phyloP scores from a whole-genome alignment of 2,113 vertebrate genomes.

The Limnothrissa miodon region DNA sequence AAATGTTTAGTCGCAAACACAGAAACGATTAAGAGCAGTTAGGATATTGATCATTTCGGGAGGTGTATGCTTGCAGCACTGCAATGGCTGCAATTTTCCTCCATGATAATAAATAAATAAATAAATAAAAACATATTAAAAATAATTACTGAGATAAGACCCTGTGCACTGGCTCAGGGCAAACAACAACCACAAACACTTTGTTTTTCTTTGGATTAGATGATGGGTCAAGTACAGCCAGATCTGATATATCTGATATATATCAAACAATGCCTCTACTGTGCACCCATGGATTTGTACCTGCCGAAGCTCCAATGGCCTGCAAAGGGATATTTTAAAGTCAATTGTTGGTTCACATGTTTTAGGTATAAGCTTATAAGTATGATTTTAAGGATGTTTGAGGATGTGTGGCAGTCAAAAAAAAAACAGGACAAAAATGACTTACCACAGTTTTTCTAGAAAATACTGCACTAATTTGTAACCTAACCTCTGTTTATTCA shows the following conservation, averaged over 20 bases:
- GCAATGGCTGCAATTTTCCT: background rate
- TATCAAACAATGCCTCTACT: slow-evolving; percentile 16
- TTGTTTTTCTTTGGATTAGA: background rate
- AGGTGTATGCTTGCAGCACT: background rate
- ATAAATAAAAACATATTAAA: background rate
- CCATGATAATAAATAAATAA: background rate
- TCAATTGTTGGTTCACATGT: background rate
- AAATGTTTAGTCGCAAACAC: background rate
- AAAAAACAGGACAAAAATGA: background rate
- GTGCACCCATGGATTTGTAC: background rate
- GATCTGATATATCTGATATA: background rate
- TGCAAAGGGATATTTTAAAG: background rate
- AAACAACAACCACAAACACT: background rate
- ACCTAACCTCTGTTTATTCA: slow-evolving; percentile 20
- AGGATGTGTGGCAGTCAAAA: background rate
- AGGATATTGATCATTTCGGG: background rate
- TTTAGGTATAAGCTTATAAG: background rate
- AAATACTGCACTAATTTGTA: slow-evolving; percentile 9
- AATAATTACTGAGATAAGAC: background rate
- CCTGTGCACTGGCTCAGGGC: background rate
- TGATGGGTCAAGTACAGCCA: background rate
- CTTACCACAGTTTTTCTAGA: background rate
- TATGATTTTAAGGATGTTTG: background rate
- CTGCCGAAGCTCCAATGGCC: background rate
- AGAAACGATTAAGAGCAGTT: background rate